A percentile compares a stretch with the other conserved stretches of the same genome.
Evolutionary conservation across 2,888 invertebrate genomes (phyloP).

Genomic region (Suillia variegata): DNA sequence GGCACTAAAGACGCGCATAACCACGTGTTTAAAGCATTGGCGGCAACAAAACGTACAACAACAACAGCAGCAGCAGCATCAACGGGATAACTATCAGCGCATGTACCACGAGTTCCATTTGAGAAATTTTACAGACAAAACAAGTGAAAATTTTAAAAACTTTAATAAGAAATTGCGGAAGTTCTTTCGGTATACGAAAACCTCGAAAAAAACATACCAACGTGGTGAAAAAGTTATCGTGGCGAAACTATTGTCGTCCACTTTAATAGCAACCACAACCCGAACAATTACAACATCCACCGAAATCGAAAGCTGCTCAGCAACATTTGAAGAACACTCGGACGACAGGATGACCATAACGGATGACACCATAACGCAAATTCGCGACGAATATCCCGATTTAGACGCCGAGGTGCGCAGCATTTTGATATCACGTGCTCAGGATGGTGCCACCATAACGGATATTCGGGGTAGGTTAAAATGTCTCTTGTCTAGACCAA

Average conservation of each 20-base stretch:
- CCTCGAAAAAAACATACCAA: neutral
- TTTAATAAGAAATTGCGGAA: constrained; percentile 32
- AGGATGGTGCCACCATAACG: constrained; percentile 56
- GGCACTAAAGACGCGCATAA: constrained; percentile 41
- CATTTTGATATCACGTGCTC: constrained; percentile 54
- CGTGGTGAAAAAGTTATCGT: constrained; percentile 33
- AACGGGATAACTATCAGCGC: constrained; percentile 16
- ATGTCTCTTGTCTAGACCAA: neutral
- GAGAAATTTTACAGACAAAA: constrained; percentile 27
- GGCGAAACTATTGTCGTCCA: constrained; percentile 45
- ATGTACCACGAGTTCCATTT: constrained; percentile 9
- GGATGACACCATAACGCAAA: constrained; percentile 37
- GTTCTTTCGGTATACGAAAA: constrained; percentile 27
- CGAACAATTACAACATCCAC: neutral
- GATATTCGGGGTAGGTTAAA: constrained; percentile 49
- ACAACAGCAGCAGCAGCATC: constrained; percentile 22
- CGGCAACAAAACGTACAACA: constrained; percentile 25
- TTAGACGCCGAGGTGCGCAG: constrained; percentile 52
- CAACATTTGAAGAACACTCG: neutral
- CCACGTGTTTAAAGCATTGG: constrained; percentile 51
- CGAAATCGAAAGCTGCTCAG: neutral
- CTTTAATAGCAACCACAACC: constrained; percentile 32
- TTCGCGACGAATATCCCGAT: constrained; percentile 51
- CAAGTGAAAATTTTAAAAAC: constrained; percentile 27
- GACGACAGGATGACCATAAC: constrained; percentile 47